phyloP scores from a whole-genome alignment of 2,888 invertebrate genomes.

The Caenorhabditis virilis region DNA sequence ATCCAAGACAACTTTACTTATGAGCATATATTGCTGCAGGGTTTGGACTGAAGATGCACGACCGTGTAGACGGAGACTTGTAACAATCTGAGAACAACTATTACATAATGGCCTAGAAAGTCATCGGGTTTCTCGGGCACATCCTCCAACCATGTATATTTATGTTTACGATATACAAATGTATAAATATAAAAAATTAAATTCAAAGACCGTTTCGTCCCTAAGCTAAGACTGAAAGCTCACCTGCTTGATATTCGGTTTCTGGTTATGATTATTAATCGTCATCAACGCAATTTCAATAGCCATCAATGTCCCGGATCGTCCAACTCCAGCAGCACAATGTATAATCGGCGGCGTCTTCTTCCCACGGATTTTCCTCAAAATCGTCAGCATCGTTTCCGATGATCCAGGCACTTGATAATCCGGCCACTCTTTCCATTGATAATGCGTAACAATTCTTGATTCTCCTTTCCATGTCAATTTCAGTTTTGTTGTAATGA shows the following conservation, averaged over 20 bases:
- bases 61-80: slow-evolving; percentile 13
- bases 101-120: too few species aligned
- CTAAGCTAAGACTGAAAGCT: background rate
- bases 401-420: slow-evolving; percentile 38
- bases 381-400: slow-evolving; percentile 27
- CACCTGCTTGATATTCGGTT: slow-evolving; percentile 30
- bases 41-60: slow-evolving; percentile 37
- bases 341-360: slow-evolving; percentile 29
- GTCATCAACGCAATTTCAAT: slow-evolving; percentile 24
- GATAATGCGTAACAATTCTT: slow-evolving; percentile 27
- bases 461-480: slow-evolving; percentile 16
- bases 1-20: slow-evolving; percentile 35
- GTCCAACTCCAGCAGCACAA: slow-evolving; percentile 40
- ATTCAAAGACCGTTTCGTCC: background rate
- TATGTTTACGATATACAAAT: too few species aligned
- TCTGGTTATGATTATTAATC: slow-evolving; percentile 12
- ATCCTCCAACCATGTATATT: too few species aligned
- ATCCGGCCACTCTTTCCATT: slow-evolving; percentile 41
- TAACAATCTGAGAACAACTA: too few species aligned
- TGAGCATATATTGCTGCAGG: slow-evolving; percentile 39
- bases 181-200: too few species aligned
- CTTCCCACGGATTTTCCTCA: slow-evolving; percentile 20
- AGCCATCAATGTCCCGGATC: slow-evolving; percentile 32
- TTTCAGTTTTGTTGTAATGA: slow-evolving; percentile 20
- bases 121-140: too few species aligned